phyloP scores from a whole-genome alignment of 2,113 vertebrate species.

The Lynx canadensis region DNA sequence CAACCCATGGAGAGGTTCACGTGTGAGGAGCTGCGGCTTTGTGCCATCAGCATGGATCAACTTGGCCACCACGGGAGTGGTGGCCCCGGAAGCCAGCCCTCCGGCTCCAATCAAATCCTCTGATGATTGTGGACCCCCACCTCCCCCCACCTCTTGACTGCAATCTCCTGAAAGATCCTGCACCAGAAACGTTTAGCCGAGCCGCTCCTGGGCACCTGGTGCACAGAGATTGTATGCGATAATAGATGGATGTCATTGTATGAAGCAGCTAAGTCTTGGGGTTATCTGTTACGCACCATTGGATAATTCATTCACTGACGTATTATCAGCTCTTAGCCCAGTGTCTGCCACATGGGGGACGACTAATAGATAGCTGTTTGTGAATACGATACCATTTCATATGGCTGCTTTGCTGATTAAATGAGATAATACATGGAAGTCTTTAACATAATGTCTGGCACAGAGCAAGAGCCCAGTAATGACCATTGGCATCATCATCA shows the following conservation, averaged over 20 bases:
- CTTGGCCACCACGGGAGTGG: too few relatives aligned
- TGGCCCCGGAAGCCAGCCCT: neutral
- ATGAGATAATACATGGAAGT: neutral
- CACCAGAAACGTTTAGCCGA: too few relatives aligned
- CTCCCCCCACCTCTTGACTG: neutral
- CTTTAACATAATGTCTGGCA: too few relatives aligned
- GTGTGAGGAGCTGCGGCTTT: neutral
- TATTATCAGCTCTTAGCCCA: neutral
- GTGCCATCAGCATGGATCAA: neutral
- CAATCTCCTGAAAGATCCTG: neutral
- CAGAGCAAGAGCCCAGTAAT: neutral
- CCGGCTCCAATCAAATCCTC: neutral
- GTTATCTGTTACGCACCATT: neutral
- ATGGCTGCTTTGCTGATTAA: neutral
- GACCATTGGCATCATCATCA: neutral
- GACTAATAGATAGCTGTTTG: neutral
- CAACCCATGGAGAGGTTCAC: neutral
- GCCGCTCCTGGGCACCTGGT: neutral
- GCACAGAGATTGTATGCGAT: too few relatives aligned
- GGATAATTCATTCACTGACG: neutral
- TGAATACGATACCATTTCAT: neutral
- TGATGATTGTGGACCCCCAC: neutral
- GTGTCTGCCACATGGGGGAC: neutral
- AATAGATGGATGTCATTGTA: neutral
- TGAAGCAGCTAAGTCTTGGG: neutral